Evolutionary conservation across 2,113 vertebrate species (phyloP), one percentile per base, ranked within the genome.

Genomic region (Jacana jacana): DNA sequence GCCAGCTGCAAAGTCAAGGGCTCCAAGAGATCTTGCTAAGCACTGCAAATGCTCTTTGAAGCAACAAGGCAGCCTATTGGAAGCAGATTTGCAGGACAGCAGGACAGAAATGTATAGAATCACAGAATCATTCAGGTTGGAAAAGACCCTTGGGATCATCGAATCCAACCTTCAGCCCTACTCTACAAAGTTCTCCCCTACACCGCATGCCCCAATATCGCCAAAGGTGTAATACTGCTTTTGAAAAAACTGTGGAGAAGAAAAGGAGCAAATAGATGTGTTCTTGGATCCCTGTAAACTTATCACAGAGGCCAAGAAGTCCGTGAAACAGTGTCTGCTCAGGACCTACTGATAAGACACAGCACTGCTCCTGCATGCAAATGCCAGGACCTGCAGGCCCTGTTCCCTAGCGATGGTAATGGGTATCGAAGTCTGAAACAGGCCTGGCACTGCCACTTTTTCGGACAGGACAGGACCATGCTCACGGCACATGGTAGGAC

Each of bases 1-100:
- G 91, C 93, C 95, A 97, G 96, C 92, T 93, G 87, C 89, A 70
- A 93, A 95, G 79, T 89, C 84, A 93, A 86, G 46, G 65, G 90
- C 79, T 95, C 61, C 18, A 63, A 84, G 68, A 88, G 86, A 95
- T 92, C 86, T 87, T 52, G 49, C 81, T 80, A 69, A 87, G 95
- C 37, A 8, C 52, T 92, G 81, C 83, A 73, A 91, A 70, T 5
- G 19, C 44, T 79, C 70, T 95, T 76, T 81, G 81, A 89, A 87
- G 83, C 76, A 94, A 87, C 15, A 40, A 65, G 63, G 61, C 65
- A 55, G 88, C 31, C 40, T 81, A 94, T 87, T 39, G 49, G 86
- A 85, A 82, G 77, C 31, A 65, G 77, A 76, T 87, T 82, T 89
- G 61, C 63, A 40, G 65, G 92, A 63, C 88, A 81, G 54, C 0